phyloP scores from a whole-genome alignment of 35 echinoderm and acorn worm species.

The Heliocidaris tuberculata region DNA sequence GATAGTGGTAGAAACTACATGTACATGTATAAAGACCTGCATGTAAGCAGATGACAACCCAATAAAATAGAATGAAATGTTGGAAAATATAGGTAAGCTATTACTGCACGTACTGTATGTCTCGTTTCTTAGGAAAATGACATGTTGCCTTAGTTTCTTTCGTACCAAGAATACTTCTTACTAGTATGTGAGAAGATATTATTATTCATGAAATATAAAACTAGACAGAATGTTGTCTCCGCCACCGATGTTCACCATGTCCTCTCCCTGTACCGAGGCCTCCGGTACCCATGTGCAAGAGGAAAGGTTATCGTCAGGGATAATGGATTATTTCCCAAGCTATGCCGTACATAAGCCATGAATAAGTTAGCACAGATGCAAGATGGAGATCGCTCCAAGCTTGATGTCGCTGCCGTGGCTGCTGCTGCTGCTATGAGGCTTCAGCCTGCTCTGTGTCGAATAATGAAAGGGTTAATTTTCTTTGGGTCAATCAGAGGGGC shows the following conservation, averaged over 20 bases:
- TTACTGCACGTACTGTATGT: too few relatives aligned
- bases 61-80: too few relatives aligned
- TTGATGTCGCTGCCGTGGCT: neutral
- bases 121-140: too few relatives aligned
- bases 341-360: conserved; percentile 15
- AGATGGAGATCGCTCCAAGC: neutral
- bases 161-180: neutral
- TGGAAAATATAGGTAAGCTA: too few relatives aligned
- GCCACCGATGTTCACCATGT: neutral
- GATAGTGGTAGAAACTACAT: too few relatives aligned
- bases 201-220: neutral
- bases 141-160: too few relatives aligned
- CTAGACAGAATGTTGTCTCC: neutral
- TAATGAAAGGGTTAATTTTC: conserved; percentile 18
- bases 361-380: conserved; percentile 17
- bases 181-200: neutral
- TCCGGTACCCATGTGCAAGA: neutral
- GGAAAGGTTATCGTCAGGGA: conserved; percentile 15
- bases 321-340: conserved; percentile 10
- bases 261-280: neutral
- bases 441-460: neutral
- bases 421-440: neutral
- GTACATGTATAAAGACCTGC: too few relatives aligned
- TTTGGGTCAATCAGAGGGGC: neutral
- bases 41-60: too few relatives aligned